Evolutionary conservation across 2,797 vertebrate genomes (phyloP).

Genomic region (Sebastes steindachneri): DNA sequence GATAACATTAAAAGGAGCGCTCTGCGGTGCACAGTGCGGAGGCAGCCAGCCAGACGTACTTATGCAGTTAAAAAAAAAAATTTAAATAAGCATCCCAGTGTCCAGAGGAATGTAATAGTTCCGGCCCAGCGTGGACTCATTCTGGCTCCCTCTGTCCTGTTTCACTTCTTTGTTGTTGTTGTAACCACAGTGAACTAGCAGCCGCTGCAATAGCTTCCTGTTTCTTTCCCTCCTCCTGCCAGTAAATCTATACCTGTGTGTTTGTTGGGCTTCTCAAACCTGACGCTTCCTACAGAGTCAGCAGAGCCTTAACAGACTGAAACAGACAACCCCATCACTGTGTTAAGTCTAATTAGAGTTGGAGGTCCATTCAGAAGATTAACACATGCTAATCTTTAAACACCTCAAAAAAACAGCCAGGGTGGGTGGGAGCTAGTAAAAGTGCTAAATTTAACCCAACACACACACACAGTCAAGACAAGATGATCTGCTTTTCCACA

Average conservation of each 20-base stretch:
- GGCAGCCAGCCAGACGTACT: constrained; percentile 76
- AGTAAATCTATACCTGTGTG: constrained; percentile 76
- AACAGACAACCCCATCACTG: constrained; percentile 82
- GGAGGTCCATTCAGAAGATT: constrained; percentile 62
- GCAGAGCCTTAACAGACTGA: constrained; percentile 87
- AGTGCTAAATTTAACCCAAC: constrained; percentile 55
- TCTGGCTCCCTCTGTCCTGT: constrained; percentile 82
- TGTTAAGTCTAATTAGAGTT: constrained; percentile 64
- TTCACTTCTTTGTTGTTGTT: constrained; percentile 69
- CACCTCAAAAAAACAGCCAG: constrained; percentile 27
- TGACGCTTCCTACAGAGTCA: constrained; percentile 81
- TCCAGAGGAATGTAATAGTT: constrained; percentile 58
- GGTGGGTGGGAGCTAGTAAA: constrained; percentile 26
- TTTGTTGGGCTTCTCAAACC: constrained; percentile 79
- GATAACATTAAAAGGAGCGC: constrained; percentile 46
- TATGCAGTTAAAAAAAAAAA: constrained; percentile 30
- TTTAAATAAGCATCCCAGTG: constrained; percentile 63
- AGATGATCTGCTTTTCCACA: constrained; percentile 34
- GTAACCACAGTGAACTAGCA: constrained; percentile 60
- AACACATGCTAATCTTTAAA: constrained; percentile 61
- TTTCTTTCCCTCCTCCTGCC: constrained; percentile 60
- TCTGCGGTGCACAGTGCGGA: constrained; percentile 78
- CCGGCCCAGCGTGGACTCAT: constrained; percentile 55
- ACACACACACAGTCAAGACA: constrained; percentile 4
- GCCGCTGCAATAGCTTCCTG: constrained; percentile 65